A percentile compares a stretch with the other conserved stretches of the same genome.
These are phyloP conservation scores for Felis catus DNA, from an alignment of 2,113 vertebrate genomes.

Conservation along the genomic window DNA sequence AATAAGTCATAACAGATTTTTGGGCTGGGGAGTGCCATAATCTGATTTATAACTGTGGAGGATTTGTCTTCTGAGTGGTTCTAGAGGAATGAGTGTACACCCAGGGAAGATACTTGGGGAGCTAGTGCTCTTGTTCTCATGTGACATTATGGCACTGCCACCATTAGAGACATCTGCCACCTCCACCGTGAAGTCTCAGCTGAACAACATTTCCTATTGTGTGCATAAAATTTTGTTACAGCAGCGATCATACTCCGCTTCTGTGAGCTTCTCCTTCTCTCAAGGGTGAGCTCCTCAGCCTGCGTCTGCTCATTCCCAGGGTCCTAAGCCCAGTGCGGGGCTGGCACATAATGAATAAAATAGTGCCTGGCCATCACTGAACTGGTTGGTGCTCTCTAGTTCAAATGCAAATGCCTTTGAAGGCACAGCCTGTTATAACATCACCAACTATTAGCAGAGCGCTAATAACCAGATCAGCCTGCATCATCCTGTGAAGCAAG, in stretches of 20 bases:
- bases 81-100: background rate
- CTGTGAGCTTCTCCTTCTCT: background rate
- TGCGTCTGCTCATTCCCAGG: background rate
- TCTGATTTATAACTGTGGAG: background rate
- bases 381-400: background rate
- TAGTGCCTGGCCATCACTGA: background rate
- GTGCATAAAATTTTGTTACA: background rate
- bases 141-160: no score
- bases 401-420: background rate
- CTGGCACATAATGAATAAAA: background rate
- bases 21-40: background rate
- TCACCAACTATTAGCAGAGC: background rate
- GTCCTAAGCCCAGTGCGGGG: background rate
- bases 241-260: background rate
- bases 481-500: background rate
- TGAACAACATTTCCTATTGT: background rate
- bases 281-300: background rate
- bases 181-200: background rate
- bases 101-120: background rate
- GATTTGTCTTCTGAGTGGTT: background rate
- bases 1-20: background rate
- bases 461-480: background rate
- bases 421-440: background rate
- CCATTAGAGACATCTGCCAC: background rate
- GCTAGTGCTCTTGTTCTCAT: accelerated